Conservation (phyloP, 23 tunicate species). For the Diplosoma virens region DNA sequence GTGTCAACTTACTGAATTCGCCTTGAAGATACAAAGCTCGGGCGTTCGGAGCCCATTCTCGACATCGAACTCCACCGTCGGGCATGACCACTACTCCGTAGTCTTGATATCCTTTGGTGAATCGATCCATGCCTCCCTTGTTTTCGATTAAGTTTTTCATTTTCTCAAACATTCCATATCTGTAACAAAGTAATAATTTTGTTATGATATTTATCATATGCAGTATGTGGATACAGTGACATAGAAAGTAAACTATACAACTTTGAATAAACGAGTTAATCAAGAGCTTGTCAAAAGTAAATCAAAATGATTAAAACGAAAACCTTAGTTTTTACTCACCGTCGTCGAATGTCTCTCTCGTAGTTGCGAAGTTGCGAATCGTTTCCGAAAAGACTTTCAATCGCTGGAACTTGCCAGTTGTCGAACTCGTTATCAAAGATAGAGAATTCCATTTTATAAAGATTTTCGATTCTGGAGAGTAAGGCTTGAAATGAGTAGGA, state of each 20-base stretch:
- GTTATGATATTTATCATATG: no score
- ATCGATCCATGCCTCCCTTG: conserved; percentile 49
- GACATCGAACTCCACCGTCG: conserved; percentile 25
- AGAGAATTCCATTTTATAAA: conserved; percentile 4
- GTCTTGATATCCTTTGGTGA: conserved; percentile 27
- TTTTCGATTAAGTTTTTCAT: conserved; percentile 42
- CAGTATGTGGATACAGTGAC: no score
- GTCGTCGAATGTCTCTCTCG: conserved; percentile 26
- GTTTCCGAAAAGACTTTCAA: conserved; percentile 6
- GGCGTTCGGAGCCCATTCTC: conserved; percentile 54
- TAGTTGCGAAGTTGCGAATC: conserved; percentile 4
- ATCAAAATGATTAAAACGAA: neutral
- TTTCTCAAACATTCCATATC: conserved; percentile 42
- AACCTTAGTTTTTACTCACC: neutral
- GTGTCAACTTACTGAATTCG: conserved; percentile 29
- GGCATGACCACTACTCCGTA: conserved; percentile 25
- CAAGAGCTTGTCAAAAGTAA: no score
- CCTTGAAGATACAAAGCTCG: conserved; percentile 36
- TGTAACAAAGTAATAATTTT: neutral
- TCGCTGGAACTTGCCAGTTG: conserved; percentile 29
- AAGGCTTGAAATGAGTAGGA: neutral
- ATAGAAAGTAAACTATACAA: no score
- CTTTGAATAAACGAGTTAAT: no score
- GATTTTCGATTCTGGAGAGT: neutral
- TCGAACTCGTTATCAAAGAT: conserved; percentile 4